Conservation (phyloP, 1,140 invertebrate genomes). For the Musca vetustissima region DNA sequence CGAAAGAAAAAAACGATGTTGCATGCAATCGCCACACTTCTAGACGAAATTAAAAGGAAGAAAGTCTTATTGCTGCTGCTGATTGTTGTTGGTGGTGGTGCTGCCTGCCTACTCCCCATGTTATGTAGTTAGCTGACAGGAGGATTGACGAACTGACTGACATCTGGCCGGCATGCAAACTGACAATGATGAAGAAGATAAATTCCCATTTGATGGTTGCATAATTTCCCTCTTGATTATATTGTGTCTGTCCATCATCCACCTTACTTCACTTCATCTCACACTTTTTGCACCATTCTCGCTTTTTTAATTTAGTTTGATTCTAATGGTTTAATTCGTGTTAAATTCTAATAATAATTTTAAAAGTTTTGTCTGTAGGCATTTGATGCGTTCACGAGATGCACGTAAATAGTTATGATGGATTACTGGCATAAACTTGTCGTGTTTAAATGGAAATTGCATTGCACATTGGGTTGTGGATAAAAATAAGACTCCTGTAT, state of each 20-base stretch:
- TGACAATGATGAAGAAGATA: conserved; percentile 11
- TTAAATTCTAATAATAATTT: conserved; percentile 10
- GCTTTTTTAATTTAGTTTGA: background rate
- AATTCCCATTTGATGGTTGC: background rate
- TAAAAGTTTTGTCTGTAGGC: too few relatives aligned
- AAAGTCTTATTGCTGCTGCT: conserved; percentile 3
- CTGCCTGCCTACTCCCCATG: background rate
- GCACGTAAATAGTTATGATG: conserved; percentile 7
- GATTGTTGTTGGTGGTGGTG: background rate
- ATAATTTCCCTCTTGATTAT: background rate
- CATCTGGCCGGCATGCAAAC: conserved; percentile 12
- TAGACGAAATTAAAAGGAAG: conserved; percentile 22
- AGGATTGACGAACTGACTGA: background rate
- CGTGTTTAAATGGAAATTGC: too few relatives aligned
- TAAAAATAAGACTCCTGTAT: too few relatives aligned
- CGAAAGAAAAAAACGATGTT: too few relatives aligned
- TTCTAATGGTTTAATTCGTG: conserved; percentile 17
- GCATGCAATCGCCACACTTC: background rate
- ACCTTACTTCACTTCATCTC: background rate
- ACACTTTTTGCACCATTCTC: background rate
- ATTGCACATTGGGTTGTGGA: too few relatives aligned
- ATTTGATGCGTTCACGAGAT: too few relatives aligned
- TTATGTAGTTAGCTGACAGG: background rate
- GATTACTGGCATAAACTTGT: background rate
- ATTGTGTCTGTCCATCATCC: background rate